Base-by-base conservation (phyloP, 2,888 invertebrate genomes). In the Trachelus stipa region DNA sequence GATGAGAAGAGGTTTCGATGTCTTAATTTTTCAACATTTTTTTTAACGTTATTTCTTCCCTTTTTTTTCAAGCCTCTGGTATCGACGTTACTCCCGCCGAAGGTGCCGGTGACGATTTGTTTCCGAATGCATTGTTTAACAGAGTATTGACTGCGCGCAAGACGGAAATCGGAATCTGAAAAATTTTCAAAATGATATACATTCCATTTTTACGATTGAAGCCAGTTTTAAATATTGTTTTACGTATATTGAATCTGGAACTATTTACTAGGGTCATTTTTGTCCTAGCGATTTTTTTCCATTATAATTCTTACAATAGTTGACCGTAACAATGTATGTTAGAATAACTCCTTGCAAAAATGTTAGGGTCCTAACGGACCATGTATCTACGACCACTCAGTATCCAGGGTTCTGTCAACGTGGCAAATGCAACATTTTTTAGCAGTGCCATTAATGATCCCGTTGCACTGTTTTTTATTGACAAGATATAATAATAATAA, bases 101-200 rank as follows among this genome's bases (percentile, higher is more conserved):
- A 56, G 23, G 0, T 56, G 56, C 56, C 23, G 23, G 23, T 9
- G 56, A 23, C 56, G 56, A 56, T 56, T 77, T 77, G 23, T 74
- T 74, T 31, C 77, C 77, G 34, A 77, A 77, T 71, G 77, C 77
- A 71, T 77, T 77, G 34, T 74, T 77, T 34, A 77, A 23, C 74
- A 77, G 68, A 33, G 77, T 77, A 71, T 77, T 77, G 3, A 77
- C 77, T 33, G 77, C 77, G 6, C 77, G 77, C n/a, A 77, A 56
- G 34, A 77, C 77, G 68, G 77, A 75, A 68, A 77, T 77, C 0
- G 77, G 77, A 31, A 77, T 77, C 77, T 77, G 77, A 3, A 77
- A 77, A 34, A 30, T 23, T 56, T 56, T 56, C 40, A 56, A 56
- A 23, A 23, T 56, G 0, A 56, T 23, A 56, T 56, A 23, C 23